Conservation (phyloP, 1,140 invertebrate species). For the Hestina assimilis region DNA sequence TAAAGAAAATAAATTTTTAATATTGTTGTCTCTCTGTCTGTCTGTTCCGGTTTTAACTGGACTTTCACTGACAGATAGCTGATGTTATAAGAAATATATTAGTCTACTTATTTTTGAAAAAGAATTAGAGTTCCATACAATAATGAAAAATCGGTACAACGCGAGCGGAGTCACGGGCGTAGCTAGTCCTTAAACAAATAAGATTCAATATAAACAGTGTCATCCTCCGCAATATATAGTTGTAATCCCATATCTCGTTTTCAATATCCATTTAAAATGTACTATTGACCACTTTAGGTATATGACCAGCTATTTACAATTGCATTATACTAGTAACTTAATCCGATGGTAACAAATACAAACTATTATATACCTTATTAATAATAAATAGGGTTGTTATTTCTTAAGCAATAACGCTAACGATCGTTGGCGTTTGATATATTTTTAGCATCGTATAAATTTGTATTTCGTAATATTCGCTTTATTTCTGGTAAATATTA, state of each 20-base stretch:
- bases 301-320: conserved; percentile 26
- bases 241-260: conserved; percentile 20
- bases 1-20: no score
- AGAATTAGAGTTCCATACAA: no score
- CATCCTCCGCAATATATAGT: not conserved
- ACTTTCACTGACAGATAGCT: no score
- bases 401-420: conserved; percentile 29
- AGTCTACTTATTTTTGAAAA: no score
- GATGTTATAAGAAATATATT: no score
- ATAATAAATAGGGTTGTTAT: not conserved
- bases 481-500: no score
- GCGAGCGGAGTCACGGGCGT: no score
- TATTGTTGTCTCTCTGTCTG: no score
- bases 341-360: conserved; percentile 9
- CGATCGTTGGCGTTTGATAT: conserved; percentile 25
- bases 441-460: conserved; percentile 38
- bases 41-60: no score
- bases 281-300: conserved; percentile 28
- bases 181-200: not conserved
- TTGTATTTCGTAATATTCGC: conserved; percentile 26
- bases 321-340: conserved; percentile 34
- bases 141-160: no score
- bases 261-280: conserved; percentile 27
- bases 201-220: not conserved
- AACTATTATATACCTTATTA: conserved; percentile 7